Percentiles rank a stretch among this genome's conserved stretches.
phyloP scores from a whole-genome alignment of 2,797 vertebrate genomes.

The Mionectes olivaceus region DNA sequence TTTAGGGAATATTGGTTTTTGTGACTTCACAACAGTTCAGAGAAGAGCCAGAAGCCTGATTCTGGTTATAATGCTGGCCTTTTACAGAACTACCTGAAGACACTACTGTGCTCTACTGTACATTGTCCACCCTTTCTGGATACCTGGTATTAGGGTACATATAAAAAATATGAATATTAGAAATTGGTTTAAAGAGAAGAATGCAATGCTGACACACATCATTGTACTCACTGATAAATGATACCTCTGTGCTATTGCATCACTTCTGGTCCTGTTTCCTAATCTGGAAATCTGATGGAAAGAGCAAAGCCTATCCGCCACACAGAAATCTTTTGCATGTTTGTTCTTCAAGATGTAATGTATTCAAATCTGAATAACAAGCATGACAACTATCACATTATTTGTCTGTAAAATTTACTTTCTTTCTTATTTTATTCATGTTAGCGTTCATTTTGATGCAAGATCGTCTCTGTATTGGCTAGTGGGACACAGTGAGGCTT shows the following conservation, averaged over 20 bases:
- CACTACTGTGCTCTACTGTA: neutral
- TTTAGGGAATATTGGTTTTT: neutral
- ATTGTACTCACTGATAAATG: neutral
- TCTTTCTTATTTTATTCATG: neutral
- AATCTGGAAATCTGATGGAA: neutral
- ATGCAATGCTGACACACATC: neutral
- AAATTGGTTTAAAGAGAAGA: neutral
- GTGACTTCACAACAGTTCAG: neutral
- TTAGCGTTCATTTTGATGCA: neutral
- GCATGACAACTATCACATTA: neutral
- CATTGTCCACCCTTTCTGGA: neutral
- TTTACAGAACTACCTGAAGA: neutral
- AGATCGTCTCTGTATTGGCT: neutral
- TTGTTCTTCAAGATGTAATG: neutral
- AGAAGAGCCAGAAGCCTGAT: neutral
- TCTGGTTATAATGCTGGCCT: neutral
- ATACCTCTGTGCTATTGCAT: neutral
- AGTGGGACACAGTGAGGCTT: neutral
- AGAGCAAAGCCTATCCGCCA: neutral
- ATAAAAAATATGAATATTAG: neutral
- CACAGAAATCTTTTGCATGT: neutral
- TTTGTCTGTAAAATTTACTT: neutral
- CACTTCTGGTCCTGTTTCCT: neutral
- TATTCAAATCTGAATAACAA: neutral
- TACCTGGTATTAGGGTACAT: neutral